phyloP scores from a whole-genome alignment of 2,113 vertebrate species.

The Ochotona princeps region DNA sequence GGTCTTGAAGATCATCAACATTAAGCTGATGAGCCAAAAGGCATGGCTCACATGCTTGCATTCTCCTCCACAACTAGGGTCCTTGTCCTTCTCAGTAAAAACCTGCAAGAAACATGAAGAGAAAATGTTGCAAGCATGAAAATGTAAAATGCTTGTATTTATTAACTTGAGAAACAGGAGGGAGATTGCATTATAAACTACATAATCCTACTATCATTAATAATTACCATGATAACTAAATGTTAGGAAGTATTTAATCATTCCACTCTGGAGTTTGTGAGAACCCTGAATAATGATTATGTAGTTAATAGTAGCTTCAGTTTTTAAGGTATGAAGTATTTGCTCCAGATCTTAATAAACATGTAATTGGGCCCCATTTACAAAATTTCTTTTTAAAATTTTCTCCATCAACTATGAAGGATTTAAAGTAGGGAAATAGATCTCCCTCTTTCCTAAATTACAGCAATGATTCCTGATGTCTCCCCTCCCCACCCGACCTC shows the following conservation, averaged over 20 bases:
- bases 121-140: constrained; percentile 28
- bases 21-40: constrained; percentile 48
- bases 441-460: too few relatives aligned
- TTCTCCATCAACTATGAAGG: constrained; percentile 1
- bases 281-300: neutral
- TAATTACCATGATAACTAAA: constrained; percentile 51
- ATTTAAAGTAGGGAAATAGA: neutral
- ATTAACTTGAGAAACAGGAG: constrained; percentile 50
- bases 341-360: constrained; percentile 16
- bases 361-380: neutral
- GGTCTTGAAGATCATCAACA: constrained; percentile 43
- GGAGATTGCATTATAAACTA: neutral
- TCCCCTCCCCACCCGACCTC: too few relatives aligned
- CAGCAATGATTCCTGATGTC: too few relatives aligned
- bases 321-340: constrained; percentile 36
- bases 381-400: neutral
- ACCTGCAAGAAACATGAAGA: neutral
- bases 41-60: constrained; percentile 3
- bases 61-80: neutral
- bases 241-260: constrained; percentile 6
- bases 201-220: neutral
- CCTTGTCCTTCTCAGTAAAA: neutral
- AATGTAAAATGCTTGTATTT: constrained; percentile 36
- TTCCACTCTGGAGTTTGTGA: constrained; percentile 22
- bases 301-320: neutral